A percentile compares a stretch with the other conserved stretches of the same genome.
Conservation (phyloP, 1,140 invertebrate species). For the Scaptomyza pallida region DNA sequence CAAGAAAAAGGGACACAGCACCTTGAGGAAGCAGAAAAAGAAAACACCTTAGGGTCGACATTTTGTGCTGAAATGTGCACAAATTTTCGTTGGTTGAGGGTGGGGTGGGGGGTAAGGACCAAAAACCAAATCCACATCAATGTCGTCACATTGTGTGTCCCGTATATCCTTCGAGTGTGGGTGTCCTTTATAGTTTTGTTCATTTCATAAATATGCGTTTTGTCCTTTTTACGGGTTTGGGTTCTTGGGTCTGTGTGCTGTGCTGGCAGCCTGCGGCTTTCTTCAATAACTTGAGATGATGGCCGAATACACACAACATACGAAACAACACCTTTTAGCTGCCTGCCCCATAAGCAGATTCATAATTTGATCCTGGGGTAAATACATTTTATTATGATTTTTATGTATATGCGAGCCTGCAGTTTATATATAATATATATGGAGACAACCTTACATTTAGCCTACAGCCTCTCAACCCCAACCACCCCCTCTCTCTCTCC, state of each 20-base stretch:
- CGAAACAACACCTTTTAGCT: constrained; percentile 57
- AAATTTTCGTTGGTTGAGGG: constrained; percentile 80
- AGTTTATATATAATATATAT: constrained; percentile 63
- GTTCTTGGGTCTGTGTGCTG: not conserved
- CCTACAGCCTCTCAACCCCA: constrained; percentile 8
- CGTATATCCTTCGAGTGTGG: constrained; percentile 16
- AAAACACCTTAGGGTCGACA: constrained; percentile 75
- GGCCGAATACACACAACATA: constrained; percentile 41
- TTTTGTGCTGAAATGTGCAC: constrained; percentile 80
- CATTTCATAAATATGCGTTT: constrained; percentile 82
- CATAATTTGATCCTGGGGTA: constrained; percentile 84
- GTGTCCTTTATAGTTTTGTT: constrained; percentile 77
- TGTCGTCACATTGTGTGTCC: constrained; percentile 68
- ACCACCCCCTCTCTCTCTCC: no score
- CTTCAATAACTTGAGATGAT: constrained; percentile 62
- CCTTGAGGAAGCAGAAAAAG: constrained; percentile 59
- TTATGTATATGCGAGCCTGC: constrained; percentile 70
- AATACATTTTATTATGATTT: constrained; percentile 84
- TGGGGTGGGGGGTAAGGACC: constrained; percentile 31
- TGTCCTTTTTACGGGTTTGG: constrained; percentile 65
- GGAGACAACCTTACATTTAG: constrained; percentile 14
- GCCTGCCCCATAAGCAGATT: constrained; percentile 70
- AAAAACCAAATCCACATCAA: constrained; percentile 69
- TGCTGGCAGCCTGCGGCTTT: constrained; percentile 66
- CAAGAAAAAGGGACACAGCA: constrained; percentile 65